phyloP scores from a whole-genome alignment of 2,888 invertebrate genomes.

The Dyspetes luteomarginatus region DNA sequence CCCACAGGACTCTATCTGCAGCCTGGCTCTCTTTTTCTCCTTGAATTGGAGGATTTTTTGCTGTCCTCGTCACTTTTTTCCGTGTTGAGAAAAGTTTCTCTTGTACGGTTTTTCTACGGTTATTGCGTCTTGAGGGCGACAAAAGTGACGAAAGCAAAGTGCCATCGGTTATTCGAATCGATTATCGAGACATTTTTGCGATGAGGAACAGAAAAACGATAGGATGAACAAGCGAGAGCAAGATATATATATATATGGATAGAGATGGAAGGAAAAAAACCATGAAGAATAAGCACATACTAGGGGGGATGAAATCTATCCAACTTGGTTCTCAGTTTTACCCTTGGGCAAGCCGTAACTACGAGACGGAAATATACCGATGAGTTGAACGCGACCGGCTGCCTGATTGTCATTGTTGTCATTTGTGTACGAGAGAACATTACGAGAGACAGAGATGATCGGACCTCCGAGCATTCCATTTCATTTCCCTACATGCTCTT shows the following conservation, averaged over 20 bases:
- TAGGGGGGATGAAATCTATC: slow-evolving; percentile 78
- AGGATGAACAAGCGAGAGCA: slow-evolving; percentile 81
- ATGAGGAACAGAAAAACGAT: slow-evolving; percentile 80
- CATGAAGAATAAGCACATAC: slow-evolving; percentile 72
- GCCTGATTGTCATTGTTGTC: slow-evolving; percentile 77
- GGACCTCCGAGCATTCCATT: slow-evolving; percentile 64
- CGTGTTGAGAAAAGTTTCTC: slow-evolving; percentile 32
- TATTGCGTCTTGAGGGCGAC: slow-evolving; percentile 19
- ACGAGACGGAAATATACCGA: slow-evolving; percentile 50
- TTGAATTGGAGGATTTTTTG: slow-evolving; percentile 17
- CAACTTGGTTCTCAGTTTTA: slow-evolving; percentile 75
- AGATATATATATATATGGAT: slow-evolving; percentile 73
- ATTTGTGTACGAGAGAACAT: slow-evolving; percentile 65
- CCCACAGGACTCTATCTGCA: slow-evolving; percentile 36
- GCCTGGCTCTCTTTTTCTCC: slow-evolving; percentile 23
- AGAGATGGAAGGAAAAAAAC: slow-evolving; percentile 55
- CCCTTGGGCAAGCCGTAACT: slow-evolving; percentile 60
- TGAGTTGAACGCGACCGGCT: slow-evolving; percentile 67
- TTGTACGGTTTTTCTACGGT: slow-evolving; percentile 33
- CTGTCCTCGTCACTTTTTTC: slow-evolving; percentile 54
- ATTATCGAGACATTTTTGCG: slow-evolving; percentile 70
- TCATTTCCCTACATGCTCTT: slow-evolving; percentile 62
- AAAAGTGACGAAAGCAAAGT: slow-evolving; percentile 37
- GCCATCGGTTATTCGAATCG: slow-evolving; percentile 46
- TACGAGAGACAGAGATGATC: slow-evolving; percentile 53